phyloP scores from a whole-genome alignment of 2,113 vertebrate genomes.

The Tapirus terrestris region DNA sequence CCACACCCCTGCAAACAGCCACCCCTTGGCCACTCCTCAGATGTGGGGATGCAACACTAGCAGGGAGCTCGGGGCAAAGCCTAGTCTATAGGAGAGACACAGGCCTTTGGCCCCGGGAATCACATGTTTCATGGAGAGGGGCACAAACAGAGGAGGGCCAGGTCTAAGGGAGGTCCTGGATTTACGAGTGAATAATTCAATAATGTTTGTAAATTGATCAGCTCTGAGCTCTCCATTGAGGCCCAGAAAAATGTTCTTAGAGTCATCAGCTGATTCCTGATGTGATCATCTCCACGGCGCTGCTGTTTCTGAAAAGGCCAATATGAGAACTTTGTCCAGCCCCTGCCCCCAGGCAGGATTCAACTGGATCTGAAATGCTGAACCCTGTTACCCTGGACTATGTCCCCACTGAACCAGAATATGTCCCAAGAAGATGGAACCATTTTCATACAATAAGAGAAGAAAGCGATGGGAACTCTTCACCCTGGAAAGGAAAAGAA shows the following conservation, averaged over 20 bases:
- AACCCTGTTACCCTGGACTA: neutral
- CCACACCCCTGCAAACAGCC: neutral
- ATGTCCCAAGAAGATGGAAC: neutral
- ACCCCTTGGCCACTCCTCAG: neutral
- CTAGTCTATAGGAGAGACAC: neutral
- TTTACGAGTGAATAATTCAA: neutral
- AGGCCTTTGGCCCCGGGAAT: neutral
- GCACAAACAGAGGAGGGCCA: neutral
- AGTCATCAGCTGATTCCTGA: neutral
- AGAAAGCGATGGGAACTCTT: neutral
- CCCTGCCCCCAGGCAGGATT: neutral
- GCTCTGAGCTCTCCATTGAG: neutral
- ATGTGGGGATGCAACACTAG: accelerated
- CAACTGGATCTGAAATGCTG: neutral
- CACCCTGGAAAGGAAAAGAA: neutral
- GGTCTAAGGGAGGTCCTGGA: neutral
- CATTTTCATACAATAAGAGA: neutral
- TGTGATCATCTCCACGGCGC: neutral
- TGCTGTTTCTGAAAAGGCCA: neutral
- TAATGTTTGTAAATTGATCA: neutral
- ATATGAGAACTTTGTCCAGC: neutral
- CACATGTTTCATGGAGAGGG: neutral
- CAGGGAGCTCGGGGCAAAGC: neutral
- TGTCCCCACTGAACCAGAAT: neutral
- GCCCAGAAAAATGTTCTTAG: neutral